phyloP scores from a whole-genome alignment of 2,113 vertebrate species.

The Cnemophilus loriae region DNA sequence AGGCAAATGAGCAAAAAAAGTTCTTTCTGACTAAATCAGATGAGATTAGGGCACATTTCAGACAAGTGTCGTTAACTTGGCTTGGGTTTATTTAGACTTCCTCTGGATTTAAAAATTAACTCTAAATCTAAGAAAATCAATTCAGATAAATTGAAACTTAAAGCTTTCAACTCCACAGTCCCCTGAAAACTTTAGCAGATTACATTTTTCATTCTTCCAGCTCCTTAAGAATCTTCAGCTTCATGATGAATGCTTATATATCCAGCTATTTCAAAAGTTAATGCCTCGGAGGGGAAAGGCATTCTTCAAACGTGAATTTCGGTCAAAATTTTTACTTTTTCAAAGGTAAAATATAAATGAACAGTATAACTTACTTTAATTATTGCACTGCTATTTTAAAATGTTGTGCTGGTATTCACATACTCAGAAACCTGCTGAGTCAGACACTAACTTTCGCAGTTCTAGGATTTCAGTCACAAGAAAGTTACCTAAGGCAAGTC shows the following conservation, averaged over 20 bases:
- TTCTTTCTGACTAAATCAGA: background rate
- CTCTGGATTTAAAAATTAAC: background rate
- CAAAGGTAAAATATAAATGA: background rate
- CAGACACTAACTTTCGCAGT: background rate
- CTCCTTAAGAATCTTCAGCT: background rate
- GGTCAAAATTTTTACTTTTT: background rate
- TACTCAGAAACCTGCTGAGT: background rate
- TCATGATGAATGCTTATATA: background rate
- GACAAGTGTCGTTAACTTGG: background rate
- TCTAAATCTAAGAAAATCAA: background rate
- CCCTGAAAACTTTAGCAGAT: background rate
- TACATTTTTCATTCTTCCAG: background rate
- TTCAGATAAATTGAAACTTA: background rate
- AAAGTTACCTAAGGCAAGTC: background rate
- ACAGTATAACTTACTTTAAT: background rate
- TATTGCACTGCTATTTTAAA: background rate
- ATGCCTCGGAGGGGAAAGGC: accelerated
- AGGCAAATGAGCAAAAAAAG: background rate
- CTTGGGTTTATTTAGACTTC: background rate
- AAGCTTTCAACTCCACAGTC: background rate
- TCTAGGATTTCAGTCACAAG: background rate
- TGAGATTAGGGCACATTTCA: background rate
- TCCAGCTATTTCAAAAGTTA: background rate
- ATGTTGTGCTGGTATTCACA: background rate
- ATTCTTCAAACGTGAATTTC: background rate